phyloP scores from a whole-genome alignment of 2,113 vertebrate genomes.

The Xyliphius kryptos region DNA sequence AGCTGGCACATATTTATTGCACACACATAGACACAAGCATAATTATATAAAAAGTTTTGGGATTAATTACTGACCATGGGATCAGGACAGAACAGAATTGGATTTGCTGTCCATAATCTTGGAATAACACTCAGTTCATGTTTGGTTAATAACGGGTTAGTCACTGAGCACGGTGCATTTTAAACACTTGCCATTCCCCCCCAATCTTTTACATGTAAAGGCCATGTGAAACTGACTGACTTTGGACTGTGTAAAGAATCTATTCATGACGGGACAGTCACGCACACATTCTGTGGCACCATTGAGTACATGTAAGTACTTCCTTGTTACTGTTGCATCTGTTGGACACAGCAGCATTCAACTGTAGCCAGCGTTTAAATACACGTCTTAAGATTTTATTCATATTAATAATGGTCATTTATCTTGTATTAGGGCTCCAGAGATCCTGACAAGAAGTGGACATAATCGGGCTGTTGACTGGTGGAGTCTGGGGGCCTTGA shows the following conservation, averaged over 20 bases:
- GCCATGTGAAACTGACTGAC: slow-evolving; percentile 96
- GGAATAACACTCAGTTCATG: too few relatives aligned
- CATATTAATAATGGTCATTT: too few relatives aligned
- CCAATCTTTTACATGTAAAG: slow-evolving; percentile 60
- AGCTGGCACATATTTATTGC: too few relatives aligned
- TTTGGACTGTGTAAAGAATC: slow-evolving; percentile 98
- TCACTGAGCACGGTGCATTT: too few relatives aligned
- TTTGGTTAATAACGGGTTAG: too few relatives aligned
- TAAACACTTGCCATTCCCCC: too few relatives aligned
- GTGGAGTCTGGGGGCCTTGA: slow-evolving; percentile 99
- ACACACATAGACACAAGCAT: too few relatives aligned
- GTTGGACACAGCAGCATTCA: background rate
- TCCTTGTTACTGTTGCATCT: background rate
- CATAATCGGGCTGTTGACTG: slow-evolving; percentile 98
- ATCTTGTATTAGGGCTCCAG: slow-evolving; percentile 78
- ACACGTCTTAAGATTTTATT: too few relatives aligned
- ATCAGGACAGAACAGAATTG: too few relatives aligned
- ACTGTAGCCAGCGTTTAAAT: background rate
- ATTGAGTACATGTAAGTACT: slow-evolving; percentile 96
- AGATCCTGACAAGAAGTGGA: slow-evolving; percentile 96
- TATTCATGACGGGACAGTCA: slow-evolving; percentile 96
- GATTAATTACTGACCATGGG: too few relatives aligned
- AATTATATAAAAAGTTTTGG: too few relatives aligned
- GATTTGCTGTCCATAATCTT: too few relatives aligned
- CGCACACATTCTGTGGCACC: slow-evolving; percentile 98